These are phyloP conservation scores for Hippocampus kuda DNA, from an alignment of 2,797 vertebrate genomes.

Conservation along the genomic window DNA sequence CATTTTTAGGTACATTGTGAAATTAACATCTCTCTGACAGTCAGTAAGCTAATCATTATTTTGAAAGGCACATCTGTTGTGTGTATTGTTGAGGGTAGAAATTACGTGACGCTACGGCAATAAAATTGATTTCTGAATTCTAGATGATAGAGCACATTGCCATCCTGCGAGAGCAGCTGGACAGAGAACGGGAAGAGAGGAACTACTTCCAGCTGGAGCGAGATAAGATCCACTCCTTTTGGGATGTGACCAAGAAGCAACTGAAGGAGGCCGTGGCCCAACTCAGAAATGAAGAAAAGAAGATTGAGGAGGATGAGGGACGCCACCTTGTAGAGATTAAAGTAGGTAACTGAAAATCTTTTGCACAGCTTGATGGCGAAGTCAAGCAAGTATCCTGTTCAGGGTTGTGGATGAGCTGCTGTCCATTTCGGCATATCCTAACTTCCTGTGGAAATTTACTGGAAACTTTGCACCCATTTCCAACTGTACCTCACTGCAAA, in stretches of 20 bases:
- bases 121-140: conserved; percentile 10
- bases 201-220: conserved; percentile 87
- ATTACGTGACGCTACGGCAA: background rate
- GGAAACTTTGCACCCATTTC: too few relatives aligned
- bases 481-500: background rate
- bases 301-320: conserved; percentile 79
- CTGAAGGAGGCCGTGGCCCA: conserved; percentile 75
- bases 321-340: conserved; percentile 84
- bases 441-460: background rate
- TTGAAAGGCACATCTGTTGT: background rate
- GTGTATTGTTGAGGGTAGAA: background rate
- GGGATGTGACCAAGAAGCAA: conserved; percentile 71
- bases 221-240: conserved; percentile 74
- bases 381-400: background rate
- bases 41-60: background rate
- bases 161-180: conserved; percentile 74
- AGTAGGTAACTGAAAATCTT: conserved; percentile 53
- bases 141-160: conserved; percentile 74
- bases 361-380: background rate
- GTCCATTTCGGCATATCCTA: background rate
- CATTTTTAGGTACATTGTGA: too few relatives aligned
- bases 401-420: background rate
- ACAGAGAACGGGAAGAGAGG: conserved; percentile 78
- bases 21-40: background rate
- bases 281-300: conserved; percentile 71